Evolutionary conservation across 2,888 invertebrate species (phyloP), one percentile per base, ranked within the genome.

Genomic region (Neria commutata): DNA sequence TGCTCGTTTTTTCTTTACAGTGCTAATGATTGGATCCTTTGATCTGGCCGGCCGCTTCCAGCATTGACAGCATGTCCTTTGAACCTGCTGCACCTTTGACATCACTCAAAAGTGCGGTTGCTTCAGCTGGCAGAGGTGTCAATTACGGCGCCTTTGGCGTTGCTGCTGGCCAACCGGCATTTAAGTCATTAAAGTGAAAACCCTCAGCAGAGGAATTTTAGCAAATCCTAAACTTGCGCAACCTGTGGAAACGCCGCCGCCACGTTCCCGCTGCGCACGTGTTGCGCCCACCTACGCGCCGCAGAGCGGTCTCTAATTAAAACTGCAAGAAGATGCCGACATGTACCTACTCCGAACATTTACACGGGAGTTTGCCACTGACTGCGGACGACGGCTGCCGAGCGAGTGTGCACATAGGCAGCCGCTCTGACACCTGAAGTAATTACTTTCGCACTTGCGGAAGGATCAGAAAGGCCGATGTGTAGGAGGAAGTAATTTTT

Each of bases 151-250:
- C 50, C 56, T 59, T 37, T 26, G 25, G 23, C 29, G 21, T 42
- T 11, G 11, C 29, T 29, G 5, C 58, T 72, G 72, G 56, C 71
- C 54, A 58, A 55, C 29, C 33, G 24, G 52, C 63, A 61, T 63
- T 59, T 68, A 64, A 61, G 65, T 64, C 62, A 57, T 58, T 67
- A 62, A 49, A 29, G 11, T 29, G 29, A 11, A 11, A 6, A 11
- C 29, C 11, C 42, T 42, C 5, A 19, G 45, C 52, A 55, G 24
- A 11, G 14, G 58, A 59, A 58, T 51, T 58, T 54, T 53, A 26
- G 66, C 72, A 71, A 71, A 73, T 60, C 72, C 73, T 65, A 69
- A 58, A 54, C 62, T 60, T 70, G 26, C 34, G 66, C 62, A n/a
- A n/a, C n/a, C n/a, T n/a, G n/a, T n/a, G n/a, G n/a, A n/a, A n/a